Conservation (phyloP, 2,888 invertebrate species). For the Cistogaster globosa region DNA sequence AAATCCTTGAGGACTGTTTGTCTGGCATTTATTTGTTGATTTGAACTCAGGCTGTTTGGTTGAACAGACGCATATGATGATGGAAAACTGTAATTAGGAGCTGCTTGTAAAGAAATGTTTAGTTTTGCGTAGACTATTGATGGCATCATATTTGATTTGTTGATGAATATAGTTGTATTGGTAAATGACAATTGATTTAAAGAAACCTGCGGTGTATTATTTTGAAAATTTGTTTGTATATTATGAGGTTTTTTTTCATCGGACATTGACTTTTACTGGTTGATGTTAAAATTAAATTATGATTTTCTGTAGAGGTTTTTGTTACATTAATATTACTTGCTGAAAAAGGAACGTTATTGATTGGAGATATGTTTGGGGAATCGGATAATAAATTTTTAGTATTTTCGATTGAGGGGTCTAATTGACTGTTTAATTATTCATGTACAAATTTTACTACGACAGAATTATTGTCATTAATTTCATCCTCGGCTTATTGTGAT, state of each 20-base stretch:
- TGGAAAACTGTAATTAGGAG: neutral
- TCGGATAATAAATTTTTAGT: slow-evolving; percentile 13
- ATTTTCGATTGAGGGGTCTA: neutral
- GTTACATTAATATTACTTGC: too few relatives aligned
- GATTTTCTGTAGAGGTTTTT: too few relatives aligned
- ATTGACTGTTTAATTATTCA: too few relatives aligned
- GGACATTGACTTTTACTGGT: too few relatives aligned
- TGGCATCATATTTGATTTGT: neutral
- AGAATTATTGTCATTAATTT: too few relatives aligned
- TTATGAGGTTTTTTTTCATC: neutral
- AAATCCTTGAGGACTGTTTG: slow-evolving; percentile 51
- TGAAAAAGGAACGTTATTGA: neutral
- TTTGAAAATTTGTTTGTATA: neutral
- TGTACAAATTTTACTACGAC: too few relatives aligned
- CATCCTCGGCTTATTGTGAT: too few relatives aligned
- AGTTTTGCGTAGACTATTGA: neutral
- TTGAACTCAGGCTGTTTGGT: too few relatives aligned
- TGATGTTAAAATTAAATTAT: neutral
- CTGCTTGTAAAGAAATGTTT: slow-evolving; percentile 4
- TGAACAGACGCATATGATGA: slow-evolving; percentile 4
- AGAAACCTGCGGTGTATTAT: too few relatives aligned
- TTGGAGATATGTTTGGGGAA: neutral
- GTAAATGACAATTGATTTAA: too few relatives aligned
- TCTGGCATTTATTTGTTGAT: too few relatives aligned
- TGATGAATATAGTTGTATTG: slow-evolving; percentile 29